Evolutionary conservation across 2,797 vertebrate species (phyloP).

Genomic region (Gadopsis marmoratus): DNA sequence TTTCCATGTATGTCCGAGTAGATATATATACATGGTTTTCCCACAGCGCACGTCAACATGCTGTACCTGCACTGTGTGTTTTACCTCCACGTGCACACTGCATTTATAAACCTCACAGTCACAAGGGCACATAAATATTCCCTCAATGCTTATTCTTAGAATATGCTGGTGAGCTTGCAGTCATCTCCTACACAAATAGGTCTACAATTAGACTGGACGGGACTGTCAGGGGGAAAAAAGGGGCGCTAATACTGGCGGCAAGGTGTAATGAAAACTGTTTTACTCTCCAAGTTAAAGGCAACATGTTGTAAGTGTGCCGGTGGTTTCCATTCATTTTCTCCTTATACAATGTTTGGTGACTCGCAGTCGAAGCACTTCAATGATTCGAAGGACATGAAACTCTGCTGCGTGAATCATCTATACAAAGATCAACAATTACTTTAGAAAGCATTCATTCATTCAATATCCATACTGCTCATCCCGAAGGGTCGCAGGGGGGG

Average conservation of each 20-base stretch:
- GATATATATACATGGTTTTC: conserved; percentile 26
- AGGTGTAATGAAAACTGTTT: background rate
- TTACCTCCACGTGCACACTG: background rate
- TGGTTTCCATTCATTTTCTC: background rate
- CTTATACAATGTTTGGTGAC: background rate
- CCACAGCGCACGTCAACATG: background rate
- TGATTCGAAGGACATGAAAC: background rate
- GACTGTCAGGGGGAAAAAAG: background rate
- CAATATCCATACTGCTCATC: too few relatives aligned
- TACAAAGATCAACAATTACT: background rate
- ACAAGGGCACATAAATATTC: conserved; percentile 11
- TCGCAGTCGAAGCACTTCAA: background rate
- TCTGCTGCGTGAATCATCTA: background rate
- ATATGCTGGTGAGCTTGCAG: background rate
- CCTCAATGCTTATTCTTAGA: background rate
- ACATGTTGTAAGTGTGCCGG: too few relatives aligned
- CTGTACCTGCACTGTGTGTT: conserved; percentile 18
- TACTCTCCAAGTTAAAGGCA: too few relatives aligned
- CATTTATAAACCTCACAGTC: background rate
- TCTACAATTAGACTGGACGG: background rate
- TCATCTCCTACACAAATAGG: background rate
- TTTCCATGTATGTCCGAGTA: background rate
- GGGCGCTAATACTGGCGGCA: background rate
- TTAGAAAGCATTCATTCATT: background rate
- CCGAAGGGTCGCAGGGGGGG: too few relatives aligned